Evolutionary conservation across 1,140 invertebrate genomes (phyloP), one percentile per base, ranked within the genome.

Genomic region (Apis cerana): DNA sequence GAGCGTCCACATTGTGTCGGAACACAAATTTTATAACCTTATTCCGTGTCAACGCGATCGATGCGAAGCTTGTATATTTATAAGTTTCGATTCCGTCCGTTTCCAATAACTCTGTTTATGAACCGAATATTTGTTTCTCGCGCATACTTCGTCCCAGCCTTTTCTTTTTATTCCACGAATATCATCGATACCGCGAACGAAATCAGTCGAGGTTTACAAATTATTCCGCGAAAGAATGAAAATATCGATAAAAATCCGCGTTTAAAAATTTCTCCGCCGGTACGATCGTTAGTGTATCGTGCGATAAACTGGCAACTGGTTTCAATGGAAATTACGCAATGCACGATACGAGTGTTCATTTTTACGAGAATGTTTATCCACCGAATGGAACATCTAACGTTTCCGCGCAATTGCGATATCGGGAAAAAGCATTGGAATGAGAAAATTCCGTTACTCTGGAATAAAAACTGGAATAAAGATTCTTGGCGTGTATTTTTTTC

Each of bases 241-340:
- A 74, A 13, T 5, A 10, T 48, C 52, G n/a, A 54, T 27, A 27
- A 19, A 23, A 27, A 23, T 61, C 17, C 7, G 33, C 33, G 13
- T 48, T 61, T 4, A 52, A 11, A 62, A 52, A n/a, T 15, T 62
- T 23, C 59, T 27, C 27, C 33, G 27, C 10, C 54, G 9, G 9
- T 5, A 13, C 27, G 23, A 54, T 61, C 43, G 48, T 11, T 43
- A 54, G 21, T n/a, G 19, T 19, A 13, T 56, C 21, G 3, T 33
- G 58, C 8, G 78, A 58, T 64, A 68, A 77, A 84, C 33, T 43
- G 27, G 48, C 64, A 23, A 52, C 64, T 62, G 21, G 56, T 61
- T 72, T 70, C 71, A 65, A 64, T 70, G 15, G 52, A 56, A 80
- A 86, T 86, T 86, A 71, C 81, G 84, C 77, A 80, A 86, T 62